Evolutionary conservation across 23 tunicate genomes (phyloP).

Genomic region (Ciona savignyi): DNA sequence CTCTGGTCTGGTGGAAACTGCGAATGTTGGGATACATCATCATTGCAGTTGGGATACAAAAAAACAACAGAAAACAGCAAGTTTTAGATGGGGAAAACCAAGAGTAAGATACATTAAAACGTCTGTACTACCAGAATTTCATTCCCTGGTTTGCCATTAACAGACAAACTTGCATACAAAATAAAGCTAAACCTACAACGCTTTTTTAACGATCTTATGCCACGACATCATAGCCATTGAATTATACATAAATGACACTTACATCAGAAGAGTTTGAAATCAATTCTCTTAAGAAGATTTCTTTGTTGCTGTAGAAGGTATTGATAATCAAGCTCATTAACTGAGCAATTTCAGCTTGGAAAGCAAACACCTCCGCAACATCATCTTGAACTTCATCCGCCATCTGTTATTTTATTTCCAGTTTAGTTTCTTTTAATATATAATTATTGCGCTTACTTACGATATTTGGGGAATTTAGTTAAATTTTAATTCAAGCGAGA

Average conservation of each 20-base stretch:
- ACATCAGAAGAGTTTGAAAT: slow-evolving; percentile 99
- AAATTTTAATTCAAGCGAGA: too few relatives aligned
- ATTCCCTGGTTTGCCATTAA: too few relatives aligned
- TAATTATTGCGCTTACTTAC: too few relatives aligned
- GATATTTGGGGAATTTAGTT: too few relatives aligned
- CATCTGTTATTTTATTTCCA: slow-evolving; percentile 73
- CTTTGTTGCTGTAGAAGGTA: slow-evolving; percentile 99
- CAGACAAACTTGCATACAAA: too few relatives aligned
- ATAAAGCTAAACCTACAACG: too few relatives aligned
- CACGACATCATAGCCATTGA: neutral
- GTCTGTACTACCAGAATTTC: too few relatives aligned
- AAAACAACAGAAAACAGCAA: too few relatives aligned
- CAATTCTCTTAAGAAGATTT: slow-evolving; percentile 97
- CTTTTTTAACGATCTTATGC: too few relatives aligned
- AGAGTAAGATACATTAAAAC: too few relatives aligned
- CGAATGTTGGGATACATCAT: slow-evolving; percentile 74
- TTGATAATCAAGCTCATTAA: slow-evolving; percentile 99
- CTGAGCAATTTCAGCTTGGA: slow-evolving; percentile 99
- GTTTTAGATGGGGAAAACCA: too few relatives aligned
- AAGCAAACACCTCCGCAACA: slow-evolving; percentile 86
- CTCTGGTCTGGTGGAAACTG: slow-evolving; percentile 76
- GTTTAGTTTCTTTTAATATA: too few relatives aligned
- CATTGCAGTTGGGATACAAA: slow-evolving; percentile 21
- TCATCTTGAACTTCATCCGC: slow-evolving; percentile 86
- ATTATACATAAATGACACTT: slow-evolving; percentile 20